These are phyloP conservation scores for Drosophila nebulosa DNA, from an alignment of 1,140 invertebrate genomes.

Conservation along the genomic window DNA sequence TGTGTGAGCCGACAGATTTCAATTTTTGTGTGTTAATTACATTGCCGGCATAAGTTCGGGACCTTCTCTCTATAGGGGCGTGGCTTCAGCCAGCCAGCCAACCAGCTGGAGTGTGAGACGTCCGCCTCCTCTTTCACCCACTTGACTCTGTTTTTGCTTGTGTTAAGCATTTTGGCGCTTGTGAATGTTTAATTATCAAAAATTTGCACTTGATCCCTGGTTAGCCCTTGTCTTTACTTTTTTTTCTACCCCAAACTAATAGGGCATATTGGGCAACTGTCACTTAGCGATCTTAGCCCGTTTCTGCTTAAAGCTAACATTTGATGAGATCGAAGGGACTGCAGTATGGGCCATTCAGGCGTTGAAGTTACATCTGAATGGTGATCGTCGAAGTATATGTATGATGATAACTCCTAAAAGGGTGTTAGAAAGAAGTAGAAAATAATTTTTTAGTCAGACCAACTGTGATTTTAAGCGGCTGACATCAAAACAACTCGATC, in stretches of 20 bases:
- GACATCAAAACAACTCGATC: too few species aligned
- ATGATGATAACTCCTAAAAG: too few species aligned
- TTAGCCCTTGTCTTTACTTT: constrained; percentile 19
- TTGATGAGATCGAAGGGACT: too few species aligned
- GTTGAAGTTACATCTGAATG: too few species aligned
- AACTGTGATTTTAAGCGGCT: too few species aligned
- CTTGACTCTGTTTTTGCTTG: constrained; percentile 45
- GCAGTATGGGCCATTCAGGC: too few species aligned
- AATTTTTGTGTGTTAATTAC: constrained; percentile 78
- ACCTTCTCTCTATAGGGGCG: constrained; percentile 22
- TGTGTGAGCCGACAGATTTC: constrained; percentile 65
- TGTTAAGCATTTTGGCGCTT: constrained; percentile 73
- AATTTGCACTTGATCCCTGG: constrained; percentile 66
- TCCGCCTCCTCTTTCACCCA: constrained; percentile 7
- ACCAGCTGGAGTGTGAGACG: neutral
- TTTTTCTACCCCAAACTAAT: neutral
- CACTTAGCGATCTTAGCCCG: too few species aligned
- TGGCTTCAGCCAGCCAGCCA: constrained; percentile 19
- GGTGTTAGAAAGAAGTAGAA: too few species aligned
- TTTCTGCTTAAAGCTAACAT: too few species aligned
- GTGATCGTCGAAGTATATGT: too few species aligned
- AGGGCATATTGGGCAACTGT: neutral
- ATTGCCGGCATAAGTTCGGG: constrained; percentile 66
- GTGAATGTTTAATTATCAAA: constrained; percentile 76
- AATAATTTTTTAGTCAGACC: too few species aligned